phyloP scores from a whole-genome alignment of 1,140 invertebrate genomes.

The Aphaenogaster ashmeadi region DNA sequence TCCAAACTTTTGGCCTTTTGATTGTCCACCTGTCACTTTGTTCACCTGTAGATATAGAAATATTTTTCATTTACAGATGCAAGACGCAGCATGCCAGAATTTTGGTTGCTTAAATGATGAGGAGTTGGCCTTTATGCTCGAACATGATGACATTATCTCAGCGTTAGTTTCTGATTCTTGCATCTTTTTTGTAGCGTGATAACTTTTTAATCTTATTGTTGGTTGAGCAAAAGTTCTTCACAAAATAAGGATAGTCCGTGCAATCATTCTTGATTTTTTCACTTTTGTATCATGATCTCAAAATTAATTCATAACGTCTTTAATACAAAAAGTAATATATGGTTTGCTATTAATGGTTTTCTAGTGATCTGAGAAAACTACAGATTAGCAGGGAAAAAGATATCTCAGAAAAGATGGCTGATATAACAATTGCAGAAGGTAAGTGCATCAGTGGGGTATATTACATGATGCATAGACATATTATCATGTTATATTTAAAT shows the following conservation, averaged over 20 bases:
- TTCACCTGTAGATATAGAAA: not conserved
- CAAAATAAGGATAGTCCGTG: not conserved
- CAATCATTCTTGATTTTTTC: not conserved
- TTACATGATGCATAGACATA: not conserved
- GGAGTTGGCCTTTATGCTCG: not conserved
- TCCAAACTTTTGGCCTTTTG: not conserved
- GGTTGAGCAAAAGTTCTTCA: not conserved
- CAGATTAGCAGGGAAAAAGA: not conserved
- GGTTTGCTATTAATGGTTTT: not conserved
- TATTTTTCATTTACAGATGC: not conserved
- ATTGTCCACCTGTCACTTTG: not conserved
- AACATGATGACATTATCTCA: not conserved
- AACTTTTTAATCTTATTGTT: not conserved
- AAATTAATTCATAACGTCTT: not conserved
- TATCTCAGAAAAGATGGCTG: not conserved
- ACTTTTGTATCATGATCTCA: not conserved
- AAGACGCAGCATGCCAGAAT: not conserved
- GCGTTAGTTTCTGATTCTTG: not conserved
- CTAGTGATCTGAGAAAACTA: not conserved
- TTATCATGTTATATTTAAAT: slow-evolving; percentile 9
- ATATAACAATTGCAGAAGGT: not conserved
- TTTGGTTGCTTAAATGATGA: not conserved
- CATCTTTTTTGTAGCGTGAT: not conserved
- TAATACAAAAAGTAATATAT: not conserved
- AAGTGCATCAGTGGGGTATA: not conserved